phyloP scores from a whole-genome alignment of 2,888 invertebrate species.

The Agonum fuliginosum region DNA sequence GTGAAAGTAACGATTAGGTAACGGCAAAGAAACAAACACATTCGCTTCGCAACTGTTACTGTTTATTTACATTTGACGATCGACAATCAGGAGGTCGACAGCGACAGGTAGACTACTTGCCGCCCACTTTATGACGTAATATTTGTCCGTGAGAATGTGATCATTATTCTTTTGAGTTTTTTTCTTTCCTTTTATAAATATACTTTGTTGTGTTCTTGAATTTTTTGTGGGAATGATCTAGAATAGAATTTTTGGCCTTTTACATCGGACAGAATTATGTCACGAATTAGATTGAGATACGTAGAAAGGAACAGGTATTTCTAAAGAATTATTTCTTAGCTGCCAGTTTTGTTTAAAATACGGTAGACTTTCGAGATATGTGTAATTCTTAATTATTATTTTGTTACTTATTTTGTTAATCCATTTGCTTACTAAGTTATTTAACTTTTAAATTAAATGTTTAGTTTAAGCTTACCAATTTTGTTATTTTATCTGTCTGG shows the following conservation, averaged over 20 bases:
- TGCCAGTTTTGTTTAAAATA: too few species aligned
- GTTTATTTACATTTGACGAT: slow-evolving; percentile 48
- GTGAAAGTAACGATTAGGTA: slow-evolving; percentile 46
- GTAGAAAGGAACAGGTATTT: too few species aligned
- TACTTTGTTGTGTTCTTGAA: slow-evolving; percentile 7
- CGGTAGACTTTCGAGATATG: too few species aligned
- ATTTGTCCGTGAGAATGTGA: slow-evolving; percentile 34
- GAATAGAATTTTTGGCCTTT: slow-evolving; percentile 32
- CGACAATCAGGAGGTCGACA: slow-evolving; percentile 32
- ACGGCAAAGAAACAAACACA: slow-evolving; percentile 26
- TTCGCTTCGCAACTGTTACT: slow-evolving; percentile 30
- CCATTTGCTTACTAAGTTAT: too few species aligned
- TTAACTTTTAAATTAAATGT: too few species aligned
- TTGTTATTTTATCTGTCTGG: too few species aligned
- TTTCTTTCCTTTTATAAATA: slow-evolving; percentile 33
- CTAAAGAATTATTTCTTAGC: too few species aligned
- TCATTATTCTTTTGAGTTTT: slow-evolving; percentile 27
- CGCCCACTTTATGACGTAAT: slow-evolving; percentile 46
- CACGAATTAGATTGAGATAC: too few species aligned
- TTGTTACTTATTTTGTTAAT: too few species aligned
- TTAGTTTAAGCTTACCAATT: too few species aligned
- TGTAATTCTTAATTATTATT: too few species aligned
- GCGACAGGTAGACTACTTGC: slow-evolving; percentile 37
- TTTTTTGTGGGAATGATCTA: slow-evolving; percentile 16
- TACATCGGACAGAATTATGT: neutral